Evolutionary conservation across 2,113 vertebrate genomes (phyloP).

Genomic region (Helogale parvula): DNA sequence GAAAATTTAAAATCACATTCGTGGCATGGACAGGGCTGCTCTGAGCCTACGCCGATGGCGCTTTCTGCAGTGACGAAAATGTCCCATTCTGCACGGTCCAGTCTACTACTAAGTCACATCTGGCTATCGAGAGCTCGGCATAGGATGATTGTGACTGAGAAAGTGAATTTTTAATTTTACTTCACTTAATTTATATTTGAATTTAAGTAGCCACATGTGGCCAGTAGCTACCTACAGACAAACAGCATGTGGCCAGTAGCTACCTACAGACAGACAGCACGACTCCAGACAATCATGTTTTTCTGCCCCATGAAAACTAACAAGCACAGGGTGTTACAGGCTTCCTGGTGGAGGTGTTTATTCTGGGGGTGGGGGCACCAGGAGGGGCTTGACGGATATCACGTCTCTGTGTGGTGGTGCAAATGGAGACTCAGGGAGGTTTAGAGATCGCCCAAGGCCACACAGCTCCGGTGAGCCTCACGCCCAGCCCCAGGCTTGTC

Average conservation of each 20-base stretch:
- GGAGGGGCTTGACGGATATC: not conserved
- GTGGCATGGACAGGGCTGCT: accelerated
- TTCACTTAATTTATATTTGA: not conserved
- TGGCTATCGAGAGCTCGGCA: not conserved
- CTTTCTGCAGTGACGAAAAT: accelerated
- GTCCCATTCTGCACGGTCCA: not conserved
- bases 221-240: not conserved
- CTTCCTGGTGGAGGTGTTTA: accelerated
- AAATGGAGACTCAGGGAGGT: not conserved
- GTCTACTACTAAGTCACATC: accelerated
- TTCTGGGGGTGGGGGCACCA: not conserved
- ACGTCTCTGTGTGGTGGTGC: not conserved
- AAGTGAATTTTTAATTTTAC: not conserved
- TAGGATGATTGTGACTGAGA: not conserved
- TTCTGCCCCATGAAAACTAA: not conserved
- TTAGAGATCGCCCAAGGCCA: not conserved
- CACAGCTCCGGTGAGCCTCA: not conserved
- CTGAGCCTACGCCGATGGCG: not conserved
- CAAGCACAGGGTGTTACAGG: accelerated
- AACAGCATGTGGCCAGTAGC: not conserved
- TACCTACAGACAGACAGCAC: accelerated
- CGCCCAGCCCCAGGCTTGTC: not conserved
- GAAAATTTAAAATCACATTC: not conserved
- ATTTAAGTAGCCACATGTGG: not conserved
- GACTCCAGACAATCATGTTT: accelerated